A percentile compares a stretch with the other conserved stretches of the same genome.
These are phyloP conservation scores for Andrena praecox DNA, from an alignment of 2,888 invertebrate genomes.

Conservation along the genomic window DNA sequence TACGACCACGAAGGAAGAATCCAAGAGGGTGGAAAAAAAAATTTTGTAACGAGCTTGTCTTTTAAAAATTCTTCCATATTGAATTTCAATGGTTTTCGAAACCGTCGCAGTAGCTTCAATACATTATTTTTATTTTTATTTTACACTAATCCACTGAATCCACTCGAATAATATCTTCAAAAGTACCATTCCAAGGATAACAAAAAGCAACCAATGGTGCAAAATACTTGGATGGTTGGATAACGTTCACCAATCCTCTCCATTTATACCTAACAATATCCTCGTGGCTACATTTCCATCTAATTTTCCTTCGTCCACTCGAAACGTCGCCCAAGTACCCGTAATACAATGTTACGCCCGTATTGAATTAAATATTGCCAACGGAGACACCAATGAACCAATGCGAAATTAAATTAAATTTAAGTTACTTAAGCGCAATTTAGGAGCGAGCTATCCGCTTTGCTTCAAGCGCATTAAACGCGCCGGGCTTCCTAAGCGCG, in stretches of 20 bases:
- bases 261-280: constrained; percentile 3
- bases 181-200: too few species aligned
- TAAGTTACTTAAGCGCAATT: constrained; percentile 62
- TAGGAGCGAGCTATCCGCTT: constrained; percentile 59
- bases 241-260: constrained; percentile 8
- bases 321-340: constrained; percentile 39
- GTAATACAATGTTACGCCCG: constrained; percentile 57
- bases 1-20: too few species aligned
- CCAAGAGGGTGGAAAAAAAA: too few species aligned
- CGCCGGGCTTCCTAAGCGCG: constrained; percentile 50
- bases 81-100: too few species aligned
- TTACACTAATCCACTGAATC: too few species aligned
- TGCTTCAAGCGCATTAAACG: constrained; percentile 60
- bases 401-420: constrained; percentile 62
- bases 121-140: too few species aligned
- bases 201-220: background rate
- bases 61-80: too few species aligned
- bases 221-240: background rate
- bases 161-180: too few species aligned
- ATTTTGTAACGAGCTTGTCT: too few species aligned
- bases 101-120: too few species aligned
- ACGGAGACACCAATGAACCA: constrained; percentile 59
- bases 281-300: constrained; percentile 30
- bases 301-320: constrained; percentile 32
- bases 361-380: constrained; percentile 57